Percentiles rank a stretch among this genome's conserved stretches.
phyloP scores from a whole-genome alignment of 2,797 vertebrate genomes.

The Prunella strophiata region DNA sequence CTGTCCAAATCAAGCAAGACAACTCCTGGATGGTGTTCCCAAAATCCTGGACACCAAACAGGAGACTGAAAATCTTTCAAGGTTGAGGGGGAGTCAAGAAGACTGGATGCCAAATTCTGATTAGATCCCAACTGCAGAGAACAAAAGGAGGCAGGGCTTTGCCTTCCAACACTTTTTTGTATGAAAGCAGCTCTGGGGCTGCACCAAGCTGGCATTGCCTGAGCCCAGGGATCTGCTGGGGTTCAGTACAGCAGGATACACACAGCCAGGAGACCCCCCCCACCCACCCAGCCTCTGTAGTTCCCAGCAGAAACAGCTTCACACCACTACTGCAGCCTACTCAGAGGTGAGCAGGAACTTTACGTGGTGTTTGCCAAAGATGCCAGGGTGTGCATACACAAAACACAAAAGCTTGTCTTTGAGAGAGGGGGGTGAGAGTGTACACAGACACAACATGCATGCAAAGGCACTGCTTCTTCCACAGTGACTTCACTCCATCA shows the following conservation, averaged over 20 bases:
- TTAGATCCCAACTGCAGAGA: neutral
- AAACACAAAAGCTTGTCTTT: neutral
- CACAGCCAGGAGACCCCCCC: neutral
- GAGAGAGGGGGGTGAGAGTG: fast-evolving
- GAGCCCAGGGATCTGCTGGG: neutral
- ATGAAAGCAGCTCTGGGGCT: neutral
- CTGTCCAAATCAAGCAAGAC: neutral
- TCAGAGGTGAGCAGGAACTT: neutral
- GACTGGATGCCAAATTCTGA: neutral
- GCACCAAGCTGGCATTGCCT: neutral
- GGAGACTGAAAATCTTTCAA: neutral
- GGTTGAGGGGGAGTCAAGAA: neutral
- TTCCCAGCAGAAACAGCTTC: neutral
- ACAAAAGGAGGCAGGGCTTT: constrained; percentile 7
- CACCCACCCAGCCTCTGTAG: neutral
- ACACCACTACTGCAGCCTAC: neutral
- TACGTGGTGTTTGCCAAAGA: neutral
- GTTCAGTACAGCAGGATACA: neutral
- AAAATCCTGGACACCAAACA: neutral
- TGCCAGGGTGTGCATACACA: neutral
- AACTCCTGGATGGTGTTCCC: neutral
- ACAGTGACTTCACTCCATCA: neutral
- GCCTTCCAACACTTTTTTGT: neutral
- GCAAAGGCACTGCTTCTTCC: neutral
- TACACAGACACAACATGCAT: fast-evolving